These are phyloP conservation scores for Todiramphus saurophagus DNA, from an alignment of 2,113 vertebrate genomes.

Conservation along the genomic window DNA sequence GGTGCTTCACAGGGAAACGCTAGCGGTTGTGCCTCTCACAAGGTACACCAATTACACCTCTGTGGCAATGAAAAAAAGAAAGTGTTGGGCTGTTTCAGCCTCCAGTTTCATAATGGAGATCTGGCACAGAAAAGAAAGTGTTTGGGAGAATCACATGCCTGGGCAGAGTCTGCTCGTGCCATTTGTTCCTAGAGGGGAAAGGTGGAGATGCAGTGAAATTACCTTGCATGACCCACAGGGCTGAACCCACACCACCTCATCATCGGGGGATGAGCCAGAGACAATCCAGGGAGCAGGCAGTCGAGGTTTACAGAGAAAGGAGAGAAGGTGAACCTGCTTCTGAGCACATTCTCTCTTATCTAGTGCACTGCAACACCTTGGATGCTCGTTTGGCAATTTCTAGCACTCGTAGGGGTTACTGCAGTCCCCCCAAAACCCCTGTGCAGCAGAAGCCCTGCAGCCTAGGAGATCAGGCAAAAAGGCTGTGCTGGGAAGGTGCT, in stretches of 20 bases:
- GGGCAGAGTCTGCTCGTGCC: not conserved
- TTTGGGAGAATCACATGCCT: not conserved
- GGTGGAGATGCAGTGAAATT: not conserved
- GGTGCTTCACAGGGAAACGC: not conserved
- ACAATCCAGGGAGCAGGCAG: not conserved
- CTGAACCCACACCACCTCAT: not conserved
- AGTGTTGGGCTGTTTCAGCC: not conserved
- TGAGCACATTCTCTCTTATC: not conserved
- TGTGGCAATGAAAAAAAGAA: not conserved
- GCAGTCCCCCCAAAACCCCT: not conserved
- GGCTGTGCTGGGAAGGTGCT: not conserved
- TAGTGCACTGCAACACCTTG: not conserved
- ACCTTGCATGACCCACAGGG: conserved; percentile 15
- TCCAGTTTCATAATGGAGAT: not conserved
- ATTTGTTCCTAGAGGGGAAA: not conserved
- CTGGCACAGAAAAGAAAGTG: not conserved
- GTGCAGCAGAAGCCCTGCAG: not conserved
- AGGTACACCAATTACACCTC: not conserved
- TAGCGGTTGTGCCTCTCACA: not conserved
- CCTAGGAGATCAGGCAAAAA: not conserved
- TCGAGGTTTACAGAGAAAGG: not conserved
- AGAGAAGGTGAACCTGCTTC: not conserved
- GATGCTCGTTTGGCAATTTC: not conserved
- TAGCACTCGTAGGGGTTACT: not conserved
- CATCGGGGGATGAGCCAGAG: not conserved